Conservation (phyloP, 2,888 invertebrate genomes). For the Eumacrocentrus americanus region DNA sequence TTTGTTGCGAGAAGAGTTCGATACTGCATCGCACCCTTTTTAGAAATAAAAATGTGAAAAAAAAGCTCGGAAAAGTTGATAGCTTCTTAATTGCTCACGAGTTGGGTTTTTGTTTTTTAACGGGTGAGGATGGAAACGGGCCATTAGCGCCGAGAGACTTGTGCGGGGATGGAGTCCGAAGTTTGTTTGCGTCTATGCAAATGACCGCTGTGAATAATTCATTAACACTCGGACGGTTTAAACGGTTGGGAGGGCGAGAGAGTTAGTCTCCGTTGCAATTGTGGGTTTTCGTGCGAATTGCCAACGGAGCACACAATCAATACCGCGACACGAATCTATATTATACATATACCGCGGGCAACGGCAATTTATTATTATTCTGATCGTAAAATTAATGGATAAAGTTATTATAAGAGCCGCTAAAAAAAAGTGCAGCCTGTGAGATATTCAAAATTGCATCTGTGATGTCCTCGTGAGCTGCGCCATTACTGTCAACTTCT, state of each 20-base stretch:
- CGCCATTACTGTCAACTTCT: slow-evolving; percentile 4
- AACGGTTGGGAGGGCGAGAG: background rate
- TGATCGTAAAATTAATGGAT: no score
- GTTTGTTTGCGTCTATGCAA: slow-evolving; percentile 21
- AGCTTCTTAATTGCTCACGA: background rate
- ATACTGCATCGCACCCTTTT: background rate
- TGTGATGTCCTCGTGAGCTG: background rate
- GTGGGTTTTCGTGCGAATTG: slow-evolving; percentile 10
- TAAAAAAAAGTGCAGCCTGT: background rate
- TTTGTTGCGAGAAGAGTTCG: background rate
- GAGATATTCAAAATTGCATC: slow-evolving; percentile 1
- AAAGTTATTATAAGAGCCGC: background rate
- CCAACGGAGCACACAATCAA: slow-evolving; percentile 6
- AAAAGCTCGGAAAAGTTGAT: background rate
- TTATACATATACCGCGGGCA: background rate
- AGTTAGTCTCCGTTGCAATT: slow-evolving; percentile 7
- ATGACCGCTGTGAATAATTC: slow-evolving; percentile 20
- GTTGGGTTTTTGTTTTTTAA: background rate
- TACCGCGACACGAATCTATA: background rate
- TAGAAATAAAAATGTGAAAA: background rate
- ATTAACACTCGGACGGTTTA: slow-evolving; percentile 12
- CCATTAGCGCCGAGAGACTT: slow-evolving; percentile 10
- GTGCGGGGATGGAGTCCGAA: no score
- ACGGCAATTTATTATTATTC: background rate
- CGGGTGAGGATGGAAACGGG: slow-evolving; percentile 4